phyloP scores from a whole-genome alignment of 2,888 invertebrate species.

The Dasypogon diadema region DNA sequence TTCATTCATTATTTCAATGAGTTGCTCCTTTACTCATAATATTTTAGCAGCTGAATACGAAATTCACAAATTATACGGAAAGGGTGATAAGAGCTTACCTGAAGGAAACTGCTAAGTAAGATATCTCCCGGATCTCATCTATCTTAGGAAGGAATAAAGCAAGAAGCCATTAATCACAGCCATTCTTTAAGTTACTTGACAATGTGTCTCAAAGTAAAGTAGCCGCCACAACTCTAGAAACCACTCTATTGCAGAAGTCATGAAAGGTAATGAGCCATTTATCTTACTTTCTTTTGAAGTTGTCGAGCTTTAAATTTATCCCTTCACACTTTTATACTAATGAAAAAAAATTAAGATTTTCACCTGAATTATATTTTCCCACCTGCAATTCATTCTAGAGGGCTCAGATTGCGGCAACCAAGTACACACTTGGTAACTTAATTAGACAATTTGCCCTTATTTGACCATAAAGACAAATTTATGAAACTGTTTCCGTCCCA shows the following conservation, averaged over 20 bases:
- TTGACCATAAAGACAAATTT: constrained; percentile 34
- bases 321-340: not conserved
- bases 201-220: not conserved
- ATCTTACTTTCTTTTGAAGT: not conserved
- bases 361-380: too few relatives aligned
- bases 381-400: too few relatives aligned
- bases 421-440: not conserved
- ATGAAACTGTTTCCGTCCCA: not conserved
- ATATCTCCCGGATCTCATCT: not conserved
- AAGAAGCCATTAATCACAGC: not conserved
- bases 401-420: not conserved
- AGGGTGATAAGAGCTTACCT: too few relatives aligned
- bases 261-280: not conserved
- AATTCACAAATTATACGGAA: too few relatives aligned
- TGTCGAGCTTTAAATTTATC: not conserved
- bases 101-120: too few relatives aligned
- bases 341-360: too few relatives aligned
- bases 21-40: too few relatives aligned
- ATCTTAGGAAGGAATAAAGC: not conserved
- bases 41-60: too few relatives aligned
- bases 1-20: too few relatives aligned
- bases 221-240: not conserved
- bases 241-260: not conserved
- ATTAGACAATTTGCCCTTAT: not conserved
- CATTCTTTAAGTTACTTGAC: not conserved